A percentile compares a stretch with the other conserved stretches of the same genome.
These are phyloP conservation scores for Orthosia gracilis DNA, from an alignment of 2,888 invertebrate species.

Conservation along the genomic window DNA sequence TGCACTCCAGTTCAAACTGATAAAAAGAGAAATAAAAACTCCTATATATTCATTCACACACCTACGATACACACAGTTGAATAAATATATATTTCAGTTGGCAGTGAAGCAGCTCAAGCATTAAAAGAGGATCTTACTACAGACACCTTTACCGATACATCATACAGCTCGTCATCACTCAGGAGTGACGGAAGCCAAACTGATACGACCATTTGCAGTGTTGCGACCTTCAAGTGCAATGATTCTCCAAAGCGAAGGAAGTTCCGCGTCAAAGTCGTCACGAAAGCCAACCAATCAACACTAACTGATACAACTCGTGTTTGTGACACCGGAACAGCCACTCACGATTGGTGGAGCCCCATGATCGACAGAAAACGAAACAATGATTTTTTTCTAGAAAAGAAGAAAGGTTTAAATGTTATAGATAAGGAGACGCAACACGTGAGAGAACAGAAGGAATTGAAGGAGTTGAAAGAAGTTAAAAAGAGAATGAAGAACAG, in stretches of 20 bases:
- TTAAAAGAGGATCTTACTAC: conserved; percentile 9
- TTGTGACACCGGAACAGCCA: conserved; percentile 76
- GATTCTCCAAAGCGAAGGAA: conserved; percentile 47
- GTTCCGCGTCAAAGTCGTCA: conserved; percentile 58
- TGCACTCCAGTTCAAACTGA: too few species aligned
- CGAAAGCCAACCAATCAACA: conserved; percentile 74
- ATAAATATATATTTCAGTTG: conserved; percentile 26
- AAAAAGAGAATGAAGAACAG: conserved; percentile 50
- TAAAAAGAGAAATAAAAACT: too few species aligned
- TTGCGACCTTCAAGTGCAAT: conserved; percentile 66
- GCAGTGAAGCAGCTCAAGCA: background rate
- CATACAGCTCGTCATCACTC: conserved; percentile 36
- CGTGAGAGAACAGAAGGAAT: conserved; percentile 44
- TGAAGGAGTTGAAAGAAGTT: conserved; percentile 39
- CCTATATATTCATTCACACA: background rate
- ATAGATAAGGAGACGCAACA: conserved; percentile 51
- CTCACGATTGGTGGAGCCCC: conserved; percentile 84
- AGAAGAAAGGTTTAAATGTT: conserved; percentile 47
- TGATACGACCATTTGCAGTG: conserved; percentile 74
- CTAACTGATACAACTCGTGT: conserved; percentile 67
- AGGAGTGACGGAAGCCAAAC: conserved; percentile 63
- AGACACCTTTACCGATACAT: conserved; percentile 6
- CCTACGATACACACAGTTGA: background rate
- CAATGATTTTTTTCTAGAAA: conserved; percentile 27
- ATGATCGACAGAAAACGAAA: conserved; percentile 73